Evolutionary conservation across 2,888 invertebrate genomes (phyloP), one percentile per base, ranked within the genome.

Genomic region (Cataglyphis cursor): DNA sequence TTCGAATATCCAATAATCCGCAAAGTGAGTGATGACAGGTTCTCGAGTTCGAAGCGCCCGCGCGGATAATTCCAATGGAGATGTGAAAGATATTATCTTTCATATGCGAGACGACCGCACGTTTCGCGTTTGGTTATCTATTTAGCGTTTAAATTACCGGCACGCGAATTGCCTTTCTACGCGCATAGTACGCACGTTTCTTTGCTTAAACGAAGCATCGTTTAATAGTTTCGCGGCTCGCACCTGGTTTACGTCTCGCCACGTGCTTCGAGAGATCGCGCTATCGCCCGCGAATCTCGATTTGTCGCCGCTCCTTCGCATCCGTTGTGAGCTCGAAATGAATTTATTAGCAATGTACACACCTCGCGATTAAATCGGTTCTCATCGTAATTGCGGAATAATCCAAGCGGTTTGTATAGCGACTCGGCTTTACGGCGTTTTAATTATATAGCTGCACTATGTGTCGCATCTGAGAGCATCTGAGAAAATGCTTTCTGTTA

Each of bases 331-430:
- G 48, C 76, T 76, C 54, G 76, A 76, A 76, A 54, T 68, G 28
- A 68, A 76, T 76, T 76, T 76, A 68, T 76, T 28, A 61, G 70
- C 24, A 68, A 66, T 54, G 76, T 70, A 15, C 28, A 31, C 51
- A n/a, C 38, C 41, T 41, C 54, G 68, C 68, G n/a, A 68, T 76
- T 76, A 76, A 76, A 76, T 76, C 76, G 70, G 28, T 70, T 68
- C n/a, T 76, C 51, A 24, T 68, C 76, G 28, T 76, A 76, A 76
- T 76, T 68, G 68, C 76, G 28, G 70, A 76, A 76, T 76, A 76
- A 76, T 76, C 54, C 54, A 54, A 38, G 48, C 51, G 66, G 66
- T 12, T 35, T 35, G 35, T 24, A 51, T 24, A 35, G 51, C 75
- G 66, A 24, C 12, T 68, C 68, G 76, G 54, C 68, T 76, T 76